Base-by-base conservation (phyloP, 2,888 invertebrate genomes). In the Atethmia centrago region DNA sequence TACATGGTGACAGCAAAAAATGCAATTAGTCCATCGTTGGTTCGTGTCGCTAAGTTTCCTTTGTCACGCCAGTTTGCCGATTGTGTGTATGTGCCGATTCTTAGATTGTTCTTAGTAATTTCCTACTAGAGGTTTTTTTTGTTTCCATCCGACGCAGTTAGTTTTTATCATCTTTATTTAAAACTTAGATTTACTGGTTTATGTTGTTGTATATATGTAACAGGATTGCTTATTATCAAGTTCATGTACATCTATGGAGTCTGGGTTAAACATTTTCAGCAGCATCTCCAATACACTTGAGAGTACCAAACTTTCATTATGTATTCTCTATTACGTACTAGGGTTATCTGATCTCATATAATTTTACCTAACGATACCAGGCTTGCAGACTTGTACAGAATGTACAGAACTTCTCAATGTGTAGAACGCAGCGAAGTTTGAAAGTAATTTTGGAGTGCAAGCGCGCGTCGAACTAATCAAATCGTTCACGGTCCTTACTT, bases 371-470 rank as follows among this genome's bases (percentile, higher is more conserved):
- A 81, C 75, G 82, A 79, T 92, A 93, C 92, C 85, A 93, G 92
- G 93, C 85, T 84, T 66, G 78, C 92, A 93, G 89, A 91, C 77
- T 90, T 86, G 77, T 82, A 89, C 78, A 88, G 89, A 90, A 94
- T 86, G 78, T 82, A 88, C 75, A 88, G 90, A 90, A 94, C 94
- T 93, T 89, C 88, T 51, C 88, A 91, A 89, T 89, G 91, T 90
- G 76, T 82, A 83, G 76, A 84, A 92, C 84, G 90, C 89, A 89
- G 85, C 85, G 83, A 91, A 94, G 93, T 95, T 94, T 92, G 85
- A 93, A 95, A 95, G 95, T 95, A 95, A 96, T 96, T 96, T 96
- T 91, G 93, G 94, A 94, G 94, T 95, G 94, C 95, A 94, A 90
- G 93, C 94, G 93, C 93, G 94, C 94, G 94, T 94, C 93, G 94